These are phyloP conservation scores for Vidua macroura DNA, from an alignment of 2,113 vertebrate species.

Conservation along the genomic window DNA sequence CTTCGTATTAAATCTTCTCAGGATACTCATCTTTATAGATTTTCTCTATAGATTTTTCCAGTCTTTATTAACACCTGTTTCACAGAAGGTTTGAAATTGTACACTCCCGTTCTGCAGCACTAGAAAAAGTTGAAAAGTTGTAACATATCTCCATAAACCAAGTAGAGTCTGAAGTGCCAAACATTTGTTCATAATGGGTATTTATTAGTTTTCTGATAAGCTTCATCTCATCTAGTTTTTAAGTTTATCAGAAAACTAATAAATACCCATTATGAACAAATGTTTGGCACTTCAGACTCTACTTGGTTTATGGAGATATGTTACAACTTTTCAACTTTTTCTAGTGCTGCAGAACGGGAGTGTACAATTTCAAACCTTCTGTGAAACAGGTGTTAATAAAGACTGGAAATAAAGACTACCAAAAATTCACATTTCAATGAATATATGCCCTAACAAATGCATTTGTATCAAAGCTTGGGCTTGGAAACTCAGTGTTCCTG, in stretches of 20 bases:
- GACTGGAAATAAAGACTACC: background rate
- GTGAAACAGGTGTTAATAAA: background rate
- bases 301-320: background rate
- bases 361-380: background rate
- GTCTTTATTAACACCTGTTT: background rate
- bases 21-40: background rate
- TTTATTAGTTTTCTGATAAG: background rate
- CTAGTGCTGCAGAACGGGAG: background rate
- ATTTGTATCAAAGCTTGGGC: background rate
- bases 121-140: background rate
- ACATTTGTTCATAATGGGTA: background rate
- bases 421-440: background rate
- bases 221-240: background rate
- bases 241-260: background rate
- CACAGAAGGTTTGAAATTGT: background rate
- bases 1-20: background rate
- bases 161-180: background rate
- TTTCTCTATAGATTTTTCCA: background rate
- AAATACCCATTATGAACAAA: background rate
- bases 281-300: background rate
- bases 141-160: background rate
- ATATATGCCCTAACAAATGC: background rate
- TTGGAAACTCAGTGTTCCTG: background rate
- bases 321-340: background rate
- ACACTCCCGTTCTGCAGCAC: background rate